Base-by-base conservation (phyloP, 2,888 invertebrate species). In the Seira ritae region DNA sequence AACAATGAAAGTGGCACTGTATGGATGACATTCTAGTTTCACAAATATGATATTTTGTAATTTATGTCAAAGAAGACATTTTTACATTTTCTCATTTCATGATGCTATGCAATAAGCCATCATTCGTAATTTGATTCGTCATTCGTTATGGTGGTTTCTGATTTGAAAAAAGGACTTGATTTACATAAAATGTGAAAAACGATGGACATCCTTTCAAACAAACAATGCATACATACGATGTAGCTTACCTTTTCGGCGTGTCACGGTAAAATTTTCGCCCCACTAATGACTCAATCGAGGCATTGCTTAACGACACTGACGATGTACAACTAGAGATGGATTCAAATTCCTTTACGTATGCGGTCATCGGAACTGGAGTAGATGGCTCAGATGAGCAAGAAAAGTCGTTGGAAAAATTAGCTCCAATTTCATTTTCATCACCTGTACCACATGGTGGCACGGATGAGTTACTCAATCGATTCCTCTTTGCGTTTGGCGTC, bases 221-320 rank as follows among this genome's bases (percentile, higher is more conserved):
- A 31, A n/a, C n/a, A 31, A 31, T 8, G 31, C 31, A 31, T n/a
- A n/a, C n/a, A n/a, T n/a, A n/a, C n/a, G n/a, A n/a, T 42, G 42
- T 3, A 50, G 12, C 3, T 62, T 78, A 84, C 84, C 84, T 80
- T 73, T 74, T 84, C 1, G 19, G 77, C 0, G 80, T 72, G 12
- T 84, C 84, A 0, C 84, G 76, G 42, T 84, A 84, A 60, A 80
- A 84, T 42, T 84, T 84, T 23, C 74, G 66, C 12, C 74, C 69
- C 23, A 76, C 76, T 24, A 81, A 24, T 1, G 70, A 79, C 20
- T 79, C 78, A 17, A 79, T n/a, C 15, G 78, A 71, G 8, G 71
- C n/a, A 10, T 19, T 66, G 12, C 62, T 62, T 1, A 62, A 20
- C 10, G 62, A 62, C 2, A 62, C 22, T 2, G 62, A 62, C 2